Evolutionary conservation across 1,140 invertebrate species (phyloP), one percentile per base, ranked within the genome.

Genomic region (Contarinia nasturtii): DNA sequence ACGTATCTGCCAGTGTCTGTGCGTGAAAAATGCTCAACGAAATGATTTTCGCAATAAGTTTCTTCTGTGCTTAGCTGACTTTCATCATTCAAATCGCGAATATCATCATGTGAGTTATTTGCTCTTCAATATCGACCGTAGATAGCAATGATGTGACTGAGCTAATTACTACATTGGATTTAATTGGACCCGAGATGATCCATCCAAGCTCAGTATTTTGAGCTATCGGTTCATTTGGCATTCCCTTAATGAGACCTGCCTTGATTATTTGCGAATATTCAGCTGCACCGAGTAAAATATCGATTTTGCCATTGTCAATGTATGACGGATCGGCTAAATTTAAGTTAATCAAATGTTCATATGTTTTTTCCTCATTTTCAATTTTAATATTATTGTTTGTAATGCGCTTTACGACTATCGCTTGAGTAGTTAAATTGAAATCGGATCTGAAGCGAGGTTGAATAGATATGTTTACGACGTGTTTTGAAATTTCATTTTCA

Each of bases 21-120:
- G 5, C 55, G 49, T 1, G 7, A 38, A 10, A 51, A 49, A n/a
- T 52, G 57, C 34, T 48, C 2, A 0, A 45, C 10, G 42, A 54
- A 60, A 41, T 58, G 54, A 2, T 52, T 21, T 40, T 59, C 55
- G 42, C 53, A 55, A 5, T 15, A 12, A 20, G 43, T 47, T 45
- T 59, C 55, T 12, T 46, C 50, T 33, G 17, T 7, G 8, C 44
- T 45, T n/a, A 22, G 17, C 19, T 8, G 7, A 8, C 43, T 44
- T 4, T 46, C 34, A 8, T 34, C 33, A 8, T 7, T 8, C 7
- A 34, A 8, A 8, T 34, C 33, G 7, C 14, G 7, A 34, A 34
- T 34, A 8, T 34, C 33, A 7, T 14, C 7, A 34, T 8, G 14
- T 34, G 14, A 34, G 7, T 34, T 34, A 34, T 8, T 14, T 34